A percentile compares a stretch with the other conserved stretches of the same genome.
Conservation (phyloP, 2,113 vertebrate species). For the Clarias batrachus region DNA sequence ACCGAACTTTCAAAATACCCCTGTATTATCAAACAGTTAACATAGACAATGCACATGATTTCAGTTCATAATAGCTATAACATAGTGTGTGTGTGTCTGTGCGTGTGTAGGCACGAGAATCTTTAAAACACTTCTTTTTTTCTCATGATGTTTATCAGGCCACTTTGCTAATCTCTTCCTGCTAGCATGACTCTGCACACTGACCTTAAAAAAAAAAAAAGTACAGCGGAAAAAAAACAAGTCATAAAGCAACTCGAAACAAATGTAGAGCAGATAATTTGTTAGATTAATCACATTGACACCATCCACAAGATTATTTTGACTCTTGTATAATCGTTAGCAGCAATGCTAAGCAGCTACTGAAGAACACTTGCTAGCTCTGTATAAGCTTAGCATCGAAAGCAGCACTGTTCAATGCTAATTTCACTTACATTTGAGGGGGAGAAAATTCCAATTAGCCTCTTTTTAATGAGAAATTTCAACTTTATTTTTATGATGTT, state of each 20-base stretch:
- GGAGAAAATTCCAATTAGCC: not conserved
- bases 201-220: not conserved
- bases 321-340: not conserved
- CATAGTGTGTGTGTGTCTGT: not conserved
- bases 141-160: constrained; percentile 25
- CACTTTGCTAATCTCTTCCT: constrained; percentile 20
- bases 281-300: constrained; percentile 26
- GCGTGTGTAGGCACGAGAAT: not conserved
- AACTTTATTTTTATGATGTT: not conserved
- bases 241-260: not conserved
- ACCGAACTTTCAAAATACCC: too few relatives aligned
- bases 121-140: not conserved
- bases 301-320: not conserved
- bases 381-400: not conserved
- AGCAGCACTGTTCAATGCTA: not conserved
- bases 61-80: not conserved
- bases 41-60: not conserved
- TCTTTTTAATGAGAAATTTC: not conserved
- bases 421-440: not conserved
- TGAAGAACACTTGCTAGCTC: not conserved
- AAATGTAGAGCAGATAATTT: not conserved
- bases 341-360: not conserved
- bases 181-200: not conserved
- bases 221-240: not conserved
- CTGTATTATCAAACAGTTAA: not conserved